These are phyloP conservation scores for Hypercompe scribonia DNA, from an alignment of 2,888 invertebrate genomes.

Conservation along the genomic window DNA sequence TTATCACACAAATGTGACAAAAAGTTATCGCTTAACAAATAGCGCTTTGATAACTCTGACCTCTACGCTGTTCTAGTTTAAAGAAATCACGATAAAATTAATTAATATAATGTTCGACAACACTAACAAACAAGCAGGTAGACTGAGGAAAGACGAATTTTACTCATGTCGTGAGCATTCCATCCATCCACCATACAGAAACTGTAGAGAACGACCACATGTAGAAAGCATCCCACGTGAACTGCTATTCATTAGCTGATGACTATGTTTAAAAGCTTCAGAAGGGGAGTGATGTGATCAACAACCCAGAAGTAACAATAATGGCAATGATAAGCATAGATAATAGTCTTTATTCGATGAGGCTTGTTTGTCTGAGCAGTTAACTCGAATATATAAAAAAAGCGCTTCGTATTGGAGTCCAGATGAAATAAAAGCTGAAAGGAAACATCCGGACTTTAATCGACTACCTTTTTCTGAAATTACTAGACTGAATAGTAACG, in stretches of 20 bases:
- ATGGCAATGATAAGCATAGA: no score
- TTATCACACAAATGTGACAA: constrained; percentile 23
- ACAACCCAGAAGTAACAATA: background rate
- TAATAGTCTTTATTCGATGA: background rate
- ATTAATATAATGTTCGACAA: background rate
- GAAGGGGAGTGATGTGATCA: background rate
- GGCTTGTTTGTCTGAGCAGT: background rate
- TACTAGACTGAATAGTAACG: no score
- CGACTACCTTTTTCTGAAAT: no score
- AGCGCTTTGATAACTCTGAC: background rate
- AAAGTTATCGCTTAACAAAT: background rate
- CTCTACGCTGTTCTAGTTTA: constrained; percentile 1
- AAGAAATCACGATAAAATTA: background rate
- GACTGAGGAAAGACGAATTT: background rate
- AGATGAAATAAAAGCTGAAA: no score
- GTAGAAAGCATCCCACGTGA: background rate
- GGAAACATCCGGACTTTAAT: no score
- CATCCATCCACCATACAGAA: background rate
- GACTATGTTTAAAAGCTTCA: background rate
- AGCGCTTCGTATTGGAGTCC: no score
- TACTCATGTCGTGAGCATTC: background rate
- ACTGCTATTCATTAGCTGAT: background rate
- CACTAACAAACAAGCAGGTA: background rate
- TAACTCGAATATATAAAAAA: no score
- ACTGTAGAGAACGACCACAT: background rate